Conservation (phyloP, 2,797 vertebrate species). For the Apogon talboti region DNA sequence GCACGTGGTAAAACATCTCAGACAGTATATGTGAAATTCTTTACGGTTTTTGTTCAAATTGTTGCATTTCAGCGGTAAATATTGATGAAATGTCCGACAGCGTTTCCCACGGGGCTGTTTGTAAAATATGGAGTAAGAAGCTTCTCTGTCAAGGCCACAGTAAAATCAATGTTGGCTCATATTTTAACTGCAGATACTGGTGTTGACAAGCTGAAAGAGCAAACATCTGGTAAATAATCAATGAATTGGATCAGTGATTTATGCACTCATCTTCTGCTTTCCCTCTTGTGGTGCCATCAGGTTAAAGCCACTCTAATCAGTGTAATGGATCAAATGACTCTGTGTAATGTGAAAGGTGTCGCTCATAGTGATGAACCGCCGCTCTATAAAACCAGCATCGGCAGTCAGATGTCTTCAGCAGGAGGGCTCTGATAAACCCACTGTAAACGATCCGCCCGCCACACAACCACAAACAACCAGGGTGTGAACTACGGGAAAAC, state of each 20-base stretch:
- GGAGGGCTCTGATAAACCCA: background rate
- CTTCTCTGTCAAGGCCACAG: background rate
- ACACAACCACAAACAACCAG: no score
- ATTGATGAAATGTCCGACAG: constrained; percentile 38
- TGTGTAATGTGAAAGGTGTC: background rate
- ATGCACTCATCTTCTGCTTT: background rate
- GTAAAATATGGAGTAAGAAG: constrained; percentile 31
- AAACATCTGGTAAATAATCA: constrained; percentile 6
- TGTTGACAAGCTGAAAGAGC: constrained; percentile 5
- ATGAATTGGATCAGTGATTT: constrained; percentile 10
- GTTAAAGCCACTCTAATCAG: background rate
- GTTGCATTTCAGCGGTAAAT: constrained; percentile 36
- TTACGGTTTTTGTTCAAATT: constrained; percentile 9
- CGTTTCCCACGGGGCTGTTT: constrained; percentile 14
- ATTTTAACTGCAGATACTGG: constrained; percentile 23
- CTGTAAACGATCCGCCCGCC: no score
- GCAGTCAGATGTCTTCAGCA: background rate
- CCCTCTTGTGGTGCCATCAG: constrained; percentile 13
- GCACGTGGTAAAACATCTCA: background rate
- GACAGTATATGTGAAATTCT: constrained; percentile 4
- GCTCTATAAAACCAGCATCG: no score
- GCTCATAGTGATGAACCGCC: background rate
- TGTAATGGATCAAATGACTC: background rate
- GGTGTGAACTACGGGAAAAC: no score
- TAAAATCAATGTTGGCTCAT: constrained; percentile 55